Evolutionary conservation across 2,888 invertebrate species (phyloP), one percentile per base, ranked within the genome.

Genomic region (Hybos culiciformis): DNA sequence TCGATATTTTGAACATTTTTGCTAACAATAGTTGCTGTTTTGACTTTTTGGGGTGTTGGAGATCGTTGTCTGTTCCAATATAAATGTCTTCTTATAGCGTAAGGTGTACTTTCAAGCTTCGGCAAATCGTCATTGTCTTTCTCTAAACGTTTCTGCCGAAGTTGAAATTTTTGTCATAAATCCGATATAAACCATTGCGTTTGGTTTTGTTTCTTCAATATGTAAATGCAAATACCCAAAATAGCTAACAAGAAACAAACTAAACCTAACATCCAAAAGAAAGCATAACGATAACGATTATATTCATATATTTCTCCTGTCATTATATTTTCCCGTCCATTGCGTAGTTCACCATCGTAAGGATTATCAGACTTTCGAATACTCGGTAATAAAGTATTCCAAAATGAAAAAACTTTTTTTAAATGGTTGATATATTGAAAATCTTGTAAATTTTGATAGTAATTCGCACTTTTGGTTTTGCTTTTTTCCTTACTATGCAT

Each of bases 131-230:
- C 12, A 17, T 14, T 15, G 3, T 32, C 17, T 46, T 48, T 39
- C 48, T 46, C 43, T 47, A 47, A 31, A 48, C 43, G 5, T 50
- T 11, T n/a, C 5, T 32, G 24, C 50, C 63, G 62, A 56, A 57
- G 54, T 53, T 60, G 60, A 56, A 62, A 61, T 57, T 59, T 66
- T 49, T 60, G 67, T 67, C 67, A 57, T 47, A 53, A 54, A 6
- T 50, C 46, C 15, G 56, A 48, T 6, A 48, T 39, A 20, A 53
- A 48, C 4, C 51, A 51, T n/a, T n/a, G n/a, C n/a, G n/a, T n/a
- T n/a, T n/a, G n/a, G n/a, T n/a, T n/a, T n/a, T n/a, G n/a, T n/a
- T n/a, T n/a, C n/a, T n/a, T n/a, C n/a, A n/a, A n/a, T 15, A 67
- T 48, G 40, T 66, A 66, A 1, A 66, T 59, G 44, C 67, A 67